Base-by-base conservation (phyloP, 2,888 invertebrate genomes). In the Hipparchia semele region DNA sequence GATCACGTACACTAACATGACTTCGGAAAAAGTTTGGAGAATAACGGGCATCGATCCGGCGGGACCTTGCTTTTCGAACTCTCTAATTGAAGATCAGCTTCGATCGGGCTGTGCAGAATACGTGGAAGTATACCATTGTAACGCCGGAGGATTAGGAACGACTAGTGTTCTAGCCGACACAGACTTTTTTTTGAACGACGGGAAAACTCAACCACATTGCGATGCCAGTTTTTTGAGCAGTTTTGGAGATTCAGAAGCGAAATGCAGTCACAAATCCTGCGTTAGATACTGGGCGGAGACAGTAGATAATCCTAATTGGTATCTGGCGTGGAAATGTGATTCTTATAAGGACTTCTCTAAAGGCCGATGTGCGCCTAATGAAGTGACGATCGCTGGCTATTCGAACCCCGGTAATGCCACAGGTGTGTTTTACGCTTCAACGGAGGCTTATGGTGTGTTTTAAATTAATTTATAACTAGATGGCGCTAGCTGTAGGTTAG, bases 71-170 rank as follows among this genome's bases (percentile, higher is more conserved):
- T 94, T 92, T 68, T 90, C 92, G 0, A 92, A 92, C 75, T 85
- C 87, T 54, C 81, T 88, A 0, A 86, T 89, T 1, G 85, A 90
- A 33, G 87, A 94, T 59, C 91, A 95, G 74, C 85, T 96, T 1
- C 88, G 94, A 73, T 90, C 92, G 54, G 91, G 92, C 2, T 94
- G 95, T 33, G 96, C 94, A 0, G 84, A 90, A 5, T 95, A 95
- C 79, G 95, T 96, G 0, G 95, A 95, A 83, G 92, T 94, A 0
- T 92, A 95, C 76, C 96, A 96, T 81, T 95, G 95, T 7, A 95
- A 95, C 76, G 94, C 94, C 60, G 95, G 95, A 3, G 91, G 91
- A 0, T 83, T 95, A 10, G 95, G 94, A 1, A 93, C 94, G 0
- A 92, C 89, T 1, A 86, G 90, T 49, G 92, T 94, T 0, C 79